Evolutionary conservation across 2,797 vertebrate species (phyloP).

Genomic region (Taenioides sp.): DNA sequence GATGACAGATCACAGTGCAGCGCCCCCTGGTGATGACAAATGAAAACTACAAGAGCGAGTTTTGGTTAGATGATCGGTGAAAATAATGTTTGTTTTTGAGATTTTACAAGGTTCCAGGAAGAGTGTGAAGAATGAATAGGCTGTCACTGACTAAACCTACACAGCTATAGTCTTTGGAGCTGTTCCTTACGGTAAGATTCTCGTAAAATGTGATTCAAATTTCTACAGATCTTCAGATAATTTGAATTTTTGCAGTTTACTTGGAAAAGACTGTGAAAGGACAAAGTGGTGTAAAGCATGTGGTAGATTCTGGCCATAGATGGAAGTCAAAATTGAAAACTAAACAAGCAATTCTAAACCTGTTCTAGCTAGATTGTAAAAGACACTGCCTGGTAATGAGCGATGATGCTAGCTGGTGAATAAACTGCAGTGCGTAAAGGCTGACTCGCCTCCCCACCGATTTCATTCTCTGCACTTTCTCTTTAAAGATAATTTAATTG

Average conservation of each 20-base stretch:
- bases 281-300: slow-evolving; percentile 48
- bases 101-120: neutral
- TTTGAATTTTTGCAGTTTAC: neutral
- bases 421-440: slow-evolving; percentile 78
- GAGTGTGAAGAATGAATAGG: neutral
- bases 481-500: slow-evolving; percentile 79
- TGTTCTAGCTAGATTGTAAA: neutral
- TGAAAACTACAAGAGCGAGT: neutral
- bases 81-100: neutral
- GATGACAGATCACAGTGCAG: slow-evolving; percentile 9
- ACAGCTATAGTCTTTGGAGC: too few relatives aligned
- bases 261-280: slow-evolving; percentile 15
- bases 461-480: slow-evolving; percentile 58
- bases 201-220: neutral
- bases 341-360: slow-evolving; percentile 1
- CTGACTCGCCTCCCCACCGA: slow-evolving; percentile 21
- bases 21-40: slow-evolving; percentile 19
- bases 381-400: neutral
- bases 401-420: slow-evolving; percentile 33
- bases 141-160: neutral
- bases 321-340: slow-evolving; percentile 38
- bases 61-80: neutral
- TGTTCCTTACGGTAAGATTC: too few relatives aligned
- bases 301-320: slow-evolving; percentile 36
- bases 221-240: neutral